Evolutionary conservation across 2,113 vertebrate genomes (phyloP), one percentile per base, ranked within the genome.

Genomic region (Cyprinodon tularosa): DNA sequence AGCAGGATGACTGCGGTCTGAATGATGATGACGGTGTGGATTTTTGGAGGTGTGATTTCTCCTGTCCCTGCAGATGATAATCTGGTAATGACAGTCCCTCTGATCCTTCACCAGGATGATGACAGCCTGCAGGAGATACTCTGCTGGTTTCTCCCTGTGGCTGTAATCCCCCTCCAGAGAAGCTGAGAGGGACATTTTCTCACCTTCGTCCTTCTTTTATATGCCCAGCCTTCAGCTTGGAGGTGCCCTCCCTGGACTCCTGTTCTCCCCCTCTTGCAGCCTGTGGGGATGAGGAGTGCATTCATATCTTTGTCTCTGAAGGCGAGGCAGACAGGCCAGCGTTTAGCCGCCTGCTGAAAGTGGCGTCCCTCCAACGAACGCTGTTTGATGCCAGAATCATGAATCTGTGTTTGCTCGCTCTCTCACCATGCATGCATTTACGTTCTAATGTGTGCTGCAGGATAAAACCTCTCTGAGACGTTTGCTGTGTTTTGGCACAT

Each of bases 321-420:
- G 36, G 44, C 66, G 15, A 63, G 53, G 11, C 37, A 67, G 14
- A 75, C 15, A 3, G 29, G 66, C 40, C 82, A 85, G 84, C 68
- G 78, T 90, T 91, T 79, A 87, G 83, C 83, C 29, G 62, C 87
- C 78, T 77, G 87, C 71, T 87, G 87, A 81, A 68, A 12, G 59
- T 87, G 84, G 89, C 79, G 12, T 53, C 62, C 53, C 40, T 88
- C 84, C 88, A 84, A 40, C n/a, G 44, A 44, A 60, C 8, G 4
- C 57, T 0, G 22, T 39, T 74, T 62, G 61, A 12, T 75, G 89
- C 81, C 86, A 90, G 77, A 77, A 80, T 84, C 63, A 77, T 38
- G 50, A 76, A 75, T 85, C 40, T 73, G 81, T 86, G 73, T 87
- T 86, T 76, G 72, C 72, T 67, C 71, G 79, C 14, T 80, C 53